Evolutionary conservation across 2,888 invertebrate genomes (phyloP).

Genomic region (Pollenia amentaria): DNA sequence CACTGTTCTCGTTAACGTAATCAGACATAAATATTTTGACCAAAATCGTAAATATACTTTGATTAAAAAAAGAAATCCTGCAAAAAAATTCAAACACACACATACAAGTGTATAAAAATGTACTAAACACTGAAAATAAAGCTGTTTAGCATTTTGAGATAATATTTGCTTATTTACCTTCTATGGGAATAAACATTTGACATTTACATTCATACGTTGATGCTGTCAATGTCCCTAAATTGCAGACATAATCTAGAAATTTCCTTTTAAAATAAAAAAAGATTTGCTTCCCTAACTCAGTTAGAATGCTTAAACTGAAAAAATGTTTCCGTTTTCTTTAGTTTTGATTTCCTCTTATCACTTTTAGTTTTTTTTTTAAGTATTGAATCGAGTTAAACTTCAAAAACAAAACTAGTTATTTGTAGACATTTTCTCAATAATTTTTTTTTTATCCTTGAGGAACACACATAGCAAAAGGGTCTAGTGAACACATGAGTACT

Average conservation of each 20-base stretch:
- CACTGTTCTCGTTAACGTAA: conserved; percentile 63
- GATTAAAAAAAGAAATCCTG: conserved; percentile 27
- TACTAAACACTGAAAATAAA: neutral
- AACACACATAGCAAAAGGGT: conserved; percentile 41
- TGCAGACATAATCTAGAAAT: conserved; percentile 46
- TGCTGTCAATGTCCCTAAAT: conserved; percentile 25
- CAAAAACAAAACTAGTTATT: conserved; percentile 19
- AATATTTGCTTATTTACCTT: conserved; percentile 19
- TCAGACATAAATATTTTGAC: conserved; percentile 62
- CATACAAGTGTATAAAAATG: neutral
- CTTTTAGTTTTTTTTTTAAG: neutral
- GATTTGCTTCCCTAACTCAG: conserved; percentile 50
- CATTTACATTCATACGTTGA: conserved; percentile 28
- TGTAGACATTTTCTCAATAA: conserved; percentile 9
- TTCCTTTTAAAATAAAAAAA: conserved; percentile 12
- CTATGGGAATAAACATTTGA: conserved; percentile 35
- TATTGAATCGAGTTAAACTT: conserved; percentile 22
- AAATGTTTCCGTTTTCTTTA: conserved; percentile 66
- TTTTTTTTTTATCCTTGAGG: conserved; percentile 15
- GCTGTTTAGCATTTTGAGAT: conserved; percentile 13
- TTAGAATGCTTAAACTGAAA: conserved; percentile 54
- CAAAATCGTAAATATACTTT: conserved; percentile 5
- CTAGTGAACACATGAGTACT: conserved; percentile 64
- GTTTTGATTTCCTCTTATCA: conserved; percentile 53
- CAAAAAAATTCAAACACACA: neutral